Evolutionary conservation across 2,797 vertebrate species (phyloP).

Genomic region (Halcyon smyrnensis): DNA sequence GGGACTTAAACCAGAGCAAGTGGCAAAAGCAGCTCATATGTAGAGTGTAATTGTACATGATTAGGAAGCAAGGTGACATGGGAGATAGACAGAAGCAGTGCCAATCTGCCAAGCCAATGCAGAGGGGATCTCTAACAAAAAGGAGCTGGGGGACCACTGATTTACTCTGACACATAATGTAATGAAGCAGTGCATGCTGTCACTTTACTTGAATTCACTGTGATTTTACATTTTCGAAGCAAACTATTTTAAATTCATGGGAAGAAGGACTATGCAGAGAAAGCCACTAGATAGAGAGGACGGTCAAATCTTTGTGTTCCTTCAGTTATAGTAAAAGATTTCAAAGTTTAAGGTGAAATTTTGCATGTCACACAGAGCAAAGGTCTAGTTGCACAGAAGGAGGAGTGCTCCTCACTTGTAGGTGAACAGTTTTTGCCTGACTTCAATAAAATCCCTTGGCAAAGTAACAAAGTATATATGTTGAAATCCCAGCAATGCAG

Average conservation of each 20-base stretch:
- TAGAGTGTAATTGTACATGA: constrained; percentile 44
- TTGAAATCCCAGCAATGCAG: background rate
- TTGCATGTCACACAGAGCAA: accelerated
- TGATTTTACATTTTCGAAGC: constrained; percentile 57
- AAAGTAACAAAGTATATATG: background rate
- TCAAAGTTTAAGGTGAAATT: background rate
- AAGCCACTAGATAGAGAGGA: background rate
- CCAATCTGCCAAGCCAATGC: background rate
- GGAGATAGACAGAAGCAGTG: constrained; percentile 15
- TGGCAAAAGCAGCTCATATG: background rate
- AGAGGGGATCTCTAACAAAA: constrained; percentile 36
- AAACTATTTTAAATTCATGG: constrained; percentile 51
- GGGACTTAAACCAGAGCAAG: background rate
- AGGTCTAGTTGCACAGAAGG: background rate
- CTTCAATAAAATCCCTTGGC: background rate
- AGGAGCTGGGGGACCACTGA: constrained; percentile 24
- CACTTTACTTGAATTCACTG: constrained; percentile 35
- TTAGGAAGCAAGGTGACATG: constrained; percentile 15
- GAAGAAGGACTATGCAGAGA: constrained; percentile 15
- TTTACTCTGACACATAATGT: constrained; percentile 55
- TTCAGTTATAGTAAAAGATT: background rate
- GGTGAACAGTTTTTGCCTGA: background rate
- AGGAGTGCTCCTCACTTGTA: background rate
- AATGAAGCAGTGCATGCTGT: constrained; percentile 59
- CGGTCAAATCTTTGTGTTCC: background rate